These are phyloP conservation scores for Anodontia alba DNA, from an alignment of 2,888 invertebrate genomes.

Conservation along the genomic window DNA sequence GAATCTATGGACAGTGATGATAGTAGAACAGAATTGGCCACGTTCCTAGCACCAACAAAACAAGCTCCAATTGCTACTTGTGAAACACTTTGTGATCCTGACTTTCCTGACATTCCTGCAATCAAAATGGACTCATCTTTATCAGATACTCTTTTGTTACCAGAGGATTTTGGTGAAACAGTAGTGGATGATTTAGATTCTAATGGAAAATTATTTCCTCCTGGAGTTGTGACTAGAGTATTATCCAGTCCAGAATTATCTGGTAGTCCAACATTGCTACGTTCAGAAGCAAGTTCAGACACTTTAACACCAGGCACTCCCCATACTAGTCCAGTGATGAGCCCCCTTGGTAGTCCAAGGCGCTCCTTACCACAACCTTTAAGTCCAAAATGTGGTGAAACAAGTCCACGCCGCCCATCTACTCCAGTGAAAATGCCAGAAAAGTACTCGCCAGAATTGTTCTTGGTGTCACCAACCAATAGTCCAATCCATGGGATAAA, in stretches of 20 bases:
- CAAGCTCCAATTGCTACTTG: slow-evolving; percentile 85
- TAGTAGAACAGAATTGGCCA: slow-evolving; percentile 65
- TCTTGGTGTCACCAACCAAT: slow-evolving; percentile 77
- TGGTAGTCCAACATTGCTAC: slow-evolving; percentile 65
- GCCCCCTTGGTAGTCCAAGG: slow-evolving; percentile 75
- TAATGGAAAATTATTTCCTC: slow-evolving; percentile 65
- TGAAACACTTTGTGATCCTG: slow-evolving; percentile 82
- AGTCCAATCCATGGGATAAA: slow-evolving; percentile 76
- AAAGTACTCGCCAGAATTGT: slow-evolving; percentile 68
- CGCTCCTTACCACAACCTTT: slow-evolving; percentile 69
- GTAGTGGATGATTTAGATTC: slow-evolving; percentile 69
- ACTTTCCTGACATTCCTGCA: slow-evolving; percentile 69
- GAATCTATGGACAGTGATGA: slow-evolving; percentile 76
- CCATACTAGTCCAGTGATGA: slow-evolving; percentile 80
- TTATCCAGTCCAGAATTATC: slow-evolving; percentile 71
- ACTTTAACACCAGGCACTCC: slow-evolving; percentile 79
- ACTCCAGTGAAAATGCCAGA: slow-evolving; percentile 74
- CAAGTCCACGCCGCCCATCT: slow-evolving; percentile 72
- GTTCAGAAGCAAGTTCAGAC: slow-evolving; percentile 81
- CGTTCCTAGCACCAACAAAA: slow-evolving; percentile 74
- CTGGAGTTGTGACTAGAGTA: slow-evolving; percentile 49
- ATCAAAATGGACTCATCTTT: slow-evolving; percentile 73
- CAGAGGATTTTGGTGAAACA: slow-evolving; percentile 73
- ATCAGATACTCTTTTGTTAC: slow-evolving; percentile 67
- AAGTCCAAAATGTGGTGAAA: slow-evolving; percentile 66